Conservation (phyloP, 2,888 invertebrate genomes). For the Coenonympha glycerion region DNA sequence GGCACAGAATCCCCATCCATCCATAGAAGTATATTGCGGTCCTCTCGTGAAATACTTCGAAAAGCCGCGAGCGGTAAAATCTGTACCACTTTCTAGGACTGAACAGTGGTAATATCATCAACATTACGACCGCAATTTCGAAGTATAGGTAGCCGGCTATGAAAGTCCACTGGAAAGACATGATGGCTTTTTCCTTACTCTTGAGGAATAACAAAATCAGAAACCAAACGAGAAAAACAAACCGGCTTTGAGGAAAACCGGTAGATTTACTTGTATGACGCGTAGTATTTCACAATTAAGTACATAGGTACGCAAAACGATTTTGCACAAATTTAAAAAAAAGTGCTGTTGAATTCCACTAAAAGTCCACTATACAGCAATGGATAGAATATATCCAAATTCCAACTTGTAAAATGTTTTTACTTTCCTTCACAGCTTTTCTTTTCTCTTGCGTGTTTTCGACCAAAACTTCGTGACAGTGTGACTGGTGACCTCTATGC, state of each 20-base stretch:
- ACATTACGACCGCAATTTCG: constrained; percentile 78
- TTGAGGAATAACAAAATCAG: background rate
- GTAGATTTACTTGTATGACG: too few relatives aligned
- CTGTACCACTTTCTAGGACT: constrained; percentile 85
- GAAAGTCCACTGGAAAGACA: constrained; percentile 88
- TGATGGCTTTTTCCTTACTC: constrained; percentile 44
- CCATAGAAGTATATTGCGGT: constrained; percentile 82
- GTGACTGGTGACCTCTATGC: too few relatives aligned
- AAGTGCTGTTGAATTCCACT: too few relatives aligned
- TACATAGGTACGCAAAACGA: too few relatives aligned
- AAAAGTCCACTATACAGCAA: too few relatives aligned
- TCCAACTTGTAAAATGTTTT: too few relatives aligned
- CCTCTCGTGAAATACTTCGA: constrained; percentile 77
- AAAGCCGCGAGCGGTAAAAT: constrained; percentile 83
- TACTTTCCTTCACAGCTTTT: too few relatives aligned
- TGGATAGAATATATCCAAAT: too few relatives aligned
- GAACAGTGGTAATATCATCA: constrained; percentile 81
- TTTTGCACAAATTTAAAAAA: too few relatives aligned
- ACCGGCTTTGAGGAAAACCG: too few relatives aligned
- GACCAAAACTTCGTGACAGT: too few relatives aligned
- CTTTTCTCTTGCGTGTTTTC: too few relatives aligned
- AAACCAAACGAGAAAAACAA: background rate
- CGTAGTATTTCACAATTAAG: background rate
- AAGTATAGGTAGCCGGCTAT: constrained; percentile 83
- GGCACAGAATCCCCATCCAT: constrained; percentile 71